Base-by-base conservation (phyloP, 30 jellyfish, hydroid and myxozoan species). In the Sanderia malayensis region DNA sequence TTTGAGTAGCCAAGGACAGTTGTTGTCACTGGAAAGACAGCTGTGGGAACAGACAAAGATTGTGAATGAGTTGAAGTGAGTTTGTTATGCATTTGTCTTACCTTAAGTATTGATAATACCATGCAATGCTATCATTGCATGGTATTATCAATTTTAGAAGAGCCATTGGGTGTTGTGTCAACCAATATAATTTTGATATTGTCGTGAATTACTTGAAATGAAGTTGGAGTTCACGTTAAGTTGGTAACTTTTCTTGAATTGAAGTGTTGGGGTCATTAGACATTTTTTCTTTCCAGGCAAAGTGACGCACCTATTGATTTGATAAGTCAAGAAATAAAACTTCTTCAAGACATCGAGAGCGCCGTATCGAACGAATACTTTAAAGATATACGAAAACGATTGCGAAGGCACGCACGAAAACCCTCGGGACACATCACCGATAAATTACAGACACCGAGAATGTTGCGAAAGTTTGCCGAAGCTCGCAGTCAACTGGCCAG, bases 311-410 rank as follows among this genome's bases (percentile, higher is more conserved):
- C 94, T 18, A 79, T 67, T 0, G 95, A 89, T 19, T 29, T 61
- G 10, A 68, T 89, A 13, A 82, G 32, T 45, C 94, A 83, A 25
- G 97, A 89, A 49, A 86, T 89, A 13, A 41, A 73, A 31, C 31
- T 68, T 31, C 80, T 89, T 33, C 94, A 81, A 47, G 97, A 89
- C 23, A 82, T 89, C 33, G 97, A 89, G 57, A 66, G 45, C 31
- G 95, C 95, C n/a, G 76, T 89, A 15, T 89, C 97, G 0, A 81
- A 69, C 24, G 95, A 82, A 61, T 89, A 75, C 76, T 83, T 83
- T 76, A 76, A 77, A 45, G 97, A 81, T 46, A 87, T 89, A 0
- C 71, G 93, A 58, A 82, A 72, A 64, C 80, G 91, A 30, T 58
- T 89, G 33, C 73, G 95, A 57, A 77, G 94, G 41, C 61, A 67